phyloP scores from a whole-genome alignment of 2,888 invertebrate species.

The Dexiosoma caninum region DNA sequence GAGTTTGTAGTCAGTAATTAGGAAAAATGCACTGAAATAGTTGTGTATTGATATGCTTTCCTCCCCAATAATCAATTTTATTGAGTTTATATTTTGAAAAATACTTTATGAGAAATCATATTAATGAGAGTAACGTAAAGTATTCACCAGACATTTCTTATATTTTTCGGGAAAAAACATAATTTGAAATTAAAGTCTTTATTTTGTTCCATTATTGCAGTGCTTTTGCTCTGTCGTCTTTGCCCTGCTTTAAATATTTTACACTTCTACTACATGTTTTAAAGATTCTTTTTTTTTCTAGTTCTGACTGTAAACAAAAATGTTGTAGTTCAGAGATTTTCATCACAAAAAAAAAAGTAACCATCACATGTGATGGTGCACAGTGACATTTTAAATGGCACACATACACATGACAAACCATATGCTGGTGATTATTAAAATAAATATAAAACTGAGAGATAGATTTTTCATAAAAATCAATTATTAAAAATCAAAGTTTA shows the following conservation, averaged over 20 bases:
- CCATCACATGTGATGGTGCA: slow-evolving; percentile 6
- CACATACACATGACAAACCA: background rate
- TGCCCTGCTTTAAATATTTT: background rate
- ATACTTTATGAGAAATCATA: no score
- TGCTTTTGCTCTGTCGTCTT: background rate
- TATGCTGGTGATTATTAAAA: no score
- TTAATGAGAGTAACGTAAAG: no score
- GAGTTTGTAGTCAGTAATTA: no score
- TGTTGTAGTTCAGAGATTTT: slow-evolving; percentile 26
- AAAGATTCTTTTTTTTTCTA: background rate
- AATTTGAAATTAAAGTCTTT: background rate
- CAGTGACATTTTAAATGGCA: background rate
- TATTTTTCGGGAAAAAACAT: no score
- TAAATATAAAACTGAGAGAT: background rate
- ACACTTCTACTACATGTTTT: background rate
- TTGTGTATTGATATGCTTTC: no score
- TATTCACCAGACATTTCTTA: no score
- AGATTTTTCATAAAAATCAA: slow-evolving; percentile 16
- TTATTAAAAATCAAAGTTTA: slow-evolving; percentile 8
- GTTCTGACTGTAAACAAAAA: background rate
- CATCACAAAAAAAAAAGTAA: slow-evolving; percentile 15
- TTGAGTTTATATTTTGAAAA: no score
- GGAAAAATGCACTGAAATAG: no score
- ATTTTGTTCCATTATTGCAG: background rate
- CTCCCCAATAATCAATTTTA: no score